Percentiles rank a stretch among this genome's conserved stretches.
phyloP scores from a whole-genome alignment of 2,797 vertebrate species.

The Rousettus madagascariensis region DNA sequence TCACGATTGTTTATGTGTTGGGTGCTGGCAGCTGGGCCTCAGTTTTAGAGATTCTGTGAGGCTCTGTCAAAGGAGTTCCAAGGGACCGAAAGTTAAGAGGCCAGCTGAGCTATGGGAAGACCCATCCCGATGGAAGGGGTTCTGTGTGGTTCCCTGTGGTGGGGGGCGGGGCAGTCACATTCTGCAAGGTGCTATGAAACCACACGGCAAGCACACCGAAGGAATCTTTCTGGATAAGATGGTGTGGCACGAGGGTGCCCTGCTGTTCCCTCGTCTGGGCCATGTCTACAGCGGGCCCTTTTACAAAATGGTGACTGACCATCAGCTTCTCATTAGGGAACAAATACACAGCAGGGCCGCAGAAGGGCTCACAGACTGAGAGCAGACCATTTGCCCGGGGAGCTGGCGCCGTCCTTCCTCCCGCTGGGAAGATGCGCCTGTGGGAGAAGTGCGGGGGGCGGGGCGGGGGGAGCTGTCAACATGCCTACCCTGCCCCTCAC shows the following conservation, averaged over 20 bases:
- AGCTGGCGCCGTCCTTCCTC: background rate
- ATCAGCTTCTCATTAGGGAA: background rate
- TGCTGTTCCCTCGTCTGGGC: background rate
- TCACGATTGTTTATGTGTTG: background rate
- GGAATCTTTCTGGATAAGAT: background rate
- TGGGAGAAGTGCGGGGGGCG: background rate
- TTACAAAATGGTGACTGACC: background rate
- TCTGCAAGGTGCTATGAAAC: background rate
- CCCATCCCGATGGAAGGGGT: background rate
- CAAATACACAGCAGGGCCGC: background rate
- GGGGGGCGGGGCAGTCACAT: no score
- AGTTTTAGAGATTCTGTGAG: background rate
- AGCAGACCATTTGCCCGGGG: background rate
- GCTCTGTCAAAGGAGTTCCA: background rate
- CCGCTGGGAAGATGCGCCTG: background rate
- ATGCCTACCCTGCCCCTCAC: no score
- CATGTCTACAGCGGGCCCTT: background rate
- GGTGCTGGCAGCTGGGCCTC: background rate
- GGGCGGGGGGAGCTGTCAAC: no score
- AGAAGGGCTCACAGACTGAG: background rate
- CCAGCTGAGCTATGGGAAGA: background rate
- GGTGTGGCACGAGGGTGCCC: fast-evolving
- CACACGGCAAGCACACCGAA: background rate
- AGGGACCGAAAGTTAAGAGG: background rate
- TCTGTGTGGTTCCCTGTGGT: background rate